Percentiles rank a stretch among this genome's conserved stretches.
These are phyloP conservation scores for Varroa destructor DNA, from an alignment of 1,140 invertebrate species.

Conservation along the genomic window DNA sequence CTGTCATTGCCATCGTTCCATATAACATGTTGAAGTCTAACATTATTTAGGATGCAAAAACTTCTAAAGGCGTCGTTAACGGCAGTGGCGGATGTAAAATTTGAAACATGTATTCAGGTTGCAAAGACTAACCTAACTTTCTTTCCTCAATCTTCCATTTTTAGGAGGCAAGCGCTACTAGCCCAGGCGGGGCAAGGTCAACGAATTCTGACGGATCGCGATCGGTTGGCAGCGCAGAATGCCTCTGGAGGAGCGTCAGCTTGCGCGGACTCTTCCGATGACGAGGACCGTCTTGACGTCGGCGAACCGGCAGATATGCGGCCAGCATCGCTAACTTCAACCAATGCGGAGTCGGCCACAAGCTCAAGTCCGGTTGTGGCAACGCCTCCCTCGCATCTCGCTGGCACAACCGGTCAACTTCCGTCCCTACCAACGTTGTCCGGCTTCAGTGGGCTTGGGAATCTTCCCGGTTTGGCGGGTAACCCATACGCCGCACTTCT, in stretches of 20 bases:
- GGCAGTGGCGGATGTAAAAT: too few relatives aligned
- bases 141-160: neutral
- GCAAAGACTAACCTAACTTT: too few relatives aligned
- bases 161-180: slow-evolving; percentile 13
- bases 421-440: neutral
- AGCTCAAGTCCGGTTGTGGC: slow-evolving; percentile 24
- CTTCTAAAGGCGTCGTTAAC: too few relatives aligned
- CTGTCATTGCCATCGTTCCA: too few relatives aligned
- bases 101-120: too few relatives aligned
- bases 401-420: neutral
- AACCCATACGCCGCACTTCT: slow-evolving; percentile 24
- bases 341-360: slow-evolving; percentile 25
- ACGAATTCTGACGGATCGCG: slow-evolving; percentile 22
- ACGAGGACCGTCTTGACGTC: slow-evolving; percentile 33
- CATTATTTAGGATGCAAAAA: too few relatives aligned
- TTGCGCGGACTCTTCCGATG: slow-evolving; percentile 25
- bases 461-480: too few relatives aligned
- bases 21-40: too few relatives aligned
- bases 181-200: slow-evolving; percentile 20
- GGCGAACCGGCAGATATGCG: slow-evolving; percentile 32
- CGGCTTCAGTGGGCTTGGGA: neutral
- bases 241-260: slow-evolving; percentile 13
- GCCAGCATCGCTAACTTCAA: slow-evolving; percentile 28
- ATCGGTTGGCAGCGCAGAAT: slow-evolving; percentile 26
- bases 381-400: slow-evolving; percentile 19